Conservation (phyloP, 2,888 invertebrate species). For the Perizoma flavofasciatum region DNA sequence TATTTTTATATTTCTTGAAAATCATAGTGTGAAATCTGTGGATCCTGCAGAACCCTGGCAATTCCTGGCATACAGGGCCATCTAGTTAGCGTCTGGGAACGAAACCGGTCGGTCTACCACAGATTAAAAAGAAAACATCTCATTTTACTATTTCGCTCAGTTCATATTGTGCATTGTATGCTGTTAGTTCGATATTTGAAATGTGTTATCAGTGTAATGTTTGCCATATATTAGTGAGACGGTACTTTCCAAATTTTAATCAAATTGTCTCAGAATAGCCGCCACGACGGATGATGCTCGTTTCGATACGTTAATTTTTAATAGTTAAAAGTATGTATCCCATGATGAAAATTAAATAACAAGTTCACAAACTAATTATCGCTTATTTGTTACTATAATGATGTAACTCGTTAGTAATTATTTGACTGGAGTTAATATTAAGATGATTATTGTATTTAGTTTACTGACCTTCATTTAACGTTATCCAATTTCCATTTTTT, state of each 20-base stretch:
- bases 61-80: too few relatives aligned
- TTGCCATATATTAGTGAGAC: conserved; percentile 81
- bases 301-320: conserved; percentile 48
- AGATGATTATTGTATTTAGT: conserved; percentile 61
- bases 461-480: conserved; percentile 69
- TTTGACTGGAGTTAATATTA: conserved; percentile 75
- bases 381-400: conserved; percentile 74
- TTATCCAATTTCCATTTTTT: conserved; percentile 75
- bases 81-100: too few relatives aligned
- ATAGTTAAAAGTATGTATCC: conserved; percentile 55
- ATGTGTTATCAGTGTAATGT: conserved; percentile 58
- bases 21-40: too few relatives aligned
- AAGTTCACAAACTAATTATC: conserved; percentile 82
- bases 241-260: conserved; percentile 67
- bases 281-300: conserved; percentile 54
- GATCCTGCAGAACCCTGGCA: too few relatives aligned
- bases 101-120: too few relatives aligned
- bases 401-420: conserved; percentile 79
- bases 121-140: too few relatives aligned
- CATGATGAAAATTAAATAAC: conserved; percentile 68
- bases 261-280: conserved; percentile 61
- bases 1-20: too few relatives aligned
- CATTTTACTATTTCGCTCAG: conserved; percentile 7
- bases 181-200: conserved; percentile 44
- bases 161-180: conserved; percentile 43